A percentile compares a stretch with the other conserved stretches of the same genome.
These are phyloP conservation scores for Chaetura pelagica DNA, from an alignment of 2,113 vertebrate species.

Conservation along the genomic window DNA sequence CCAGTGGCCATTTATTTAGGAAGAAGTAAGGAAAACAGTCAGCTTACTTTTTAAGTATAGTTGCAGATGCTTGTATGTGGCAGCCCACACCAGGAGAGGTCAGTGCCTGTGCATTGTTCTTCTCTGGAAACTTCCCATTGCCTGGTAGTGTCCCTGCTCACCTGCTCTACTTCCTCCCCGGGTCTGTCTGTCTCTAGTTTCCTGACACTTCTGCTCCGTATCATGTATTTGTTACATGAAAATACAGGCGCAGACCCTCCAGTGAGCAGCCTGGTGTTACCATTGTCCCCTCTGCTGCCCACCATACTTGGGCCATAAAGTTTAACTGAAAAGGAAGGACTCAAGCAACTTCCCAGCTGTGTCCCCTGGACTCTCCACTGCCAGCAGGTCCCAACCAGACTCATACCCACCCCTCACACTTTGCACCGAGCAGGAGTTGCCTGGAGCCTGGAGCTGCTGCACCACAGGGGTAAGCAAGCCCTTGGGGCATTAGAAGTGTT, in stretches of 20 bases:
- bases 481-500: rapidly evolving
- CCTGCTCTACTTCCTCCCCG: not conserved
- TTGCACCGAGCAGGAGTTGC: not conserved
- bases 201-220: rapidly evolving
- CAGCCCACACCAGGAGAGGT: not conserved
- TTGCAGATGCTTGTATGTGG: not conserved
- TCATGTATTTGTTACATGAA: not conserved
- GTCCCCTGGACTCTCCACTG: no score
- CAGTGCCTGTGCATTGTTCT: rapidly evolving
- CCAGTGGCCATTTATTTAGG: not conserved
- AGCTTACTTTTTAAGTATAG: not conserved
- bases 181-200: not conserved
- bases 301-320: not conserved
- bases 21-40: rapidly evolving
- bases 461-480: rapidly evolving
- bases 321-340: not conserved
- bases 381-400: not conserved
- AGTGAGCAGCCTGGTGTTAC: not conserved
- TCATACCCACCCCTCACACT: rapidly evolving
- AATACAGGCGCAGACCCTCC: not conserved
- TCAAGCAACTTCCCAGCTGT: rapidly evolving
- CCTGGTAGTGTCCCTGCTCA: rapidly evolving
- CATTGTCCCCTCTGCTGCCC: not conserved
- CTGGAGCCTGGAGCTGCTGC: rapidly evolving
- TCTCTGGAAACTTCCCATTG: not conserved